Conservation (phyloP, 2,113 vertebrate species). For the Acinonyx jubatus region DNA sequence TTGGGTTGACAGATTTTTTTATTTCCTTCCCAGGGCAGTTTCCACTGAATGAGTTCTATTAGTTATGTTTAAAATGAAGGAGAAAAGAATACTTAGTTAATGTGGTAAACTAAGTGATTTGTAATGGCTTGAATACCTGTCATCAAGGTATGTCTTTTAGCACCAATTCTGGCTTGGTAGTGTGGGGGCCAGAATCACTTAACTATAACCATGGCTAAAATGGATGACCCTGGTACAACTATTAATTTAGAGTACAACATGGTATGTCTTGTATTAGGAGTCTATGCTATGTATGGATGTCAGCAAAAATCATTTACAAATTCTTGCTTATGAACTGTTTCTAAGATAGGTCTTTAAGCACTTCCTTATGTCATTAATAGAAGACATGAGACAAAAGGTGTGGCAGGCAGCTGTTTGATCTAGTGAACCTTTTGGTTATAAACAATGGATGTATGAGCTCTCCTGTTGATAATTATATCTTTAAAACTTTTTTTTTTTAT, state of each 20-base stretch:
- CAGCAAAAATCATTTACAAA: conserved; percentile 67
- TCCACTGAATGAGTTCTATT: conserved; percentile 49
- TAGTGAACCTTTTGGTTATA: conserved; percentile 40
- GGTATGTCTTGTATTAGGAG: neutral
- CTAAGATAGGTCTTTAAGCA: conserved; percentile 54
- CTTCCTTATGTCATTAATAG: conserved; percentile 61
- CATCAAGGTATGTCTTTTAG: conserved; percentile 46
- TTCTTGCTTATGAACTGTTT: conserved; percentile 53
- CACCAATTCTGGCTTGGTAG: neutral
- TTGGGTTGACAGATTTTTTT: conserved; percentile 29
- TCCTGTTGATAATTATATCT: conserved; percentile 5
- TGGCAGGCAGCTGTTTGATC: conserved; percentile 32
- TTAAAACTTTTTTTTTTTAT: conserved; percentile 56
- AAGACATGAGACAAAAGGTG: conserved; percentile 31
- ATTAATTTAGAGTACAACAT: conserved; percentile 31
- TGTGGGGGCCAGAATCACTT: neutral
- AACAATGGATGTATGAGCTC: conserved; percentile 40
- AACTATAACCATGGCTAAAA: neutral
- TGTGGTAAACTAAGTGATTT: conserved; percentile 54
- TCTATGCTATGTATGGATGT: neutral
- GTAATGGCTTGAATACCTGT: conserved; percentile 47
- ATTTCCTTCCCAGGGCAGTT: conserved; percentile 44
- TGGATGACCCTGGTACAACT: neutral
- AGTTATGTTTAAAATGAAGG: conserved; percentile 53
- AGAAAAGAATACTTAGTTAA: conserved; percentile 32